Evolutionary conservation across 2,113 vertebrate genomes (phyloP), one percentile per base, ranked within the genome.

Genomic region (Oxyruncus cristatus): DNA sequence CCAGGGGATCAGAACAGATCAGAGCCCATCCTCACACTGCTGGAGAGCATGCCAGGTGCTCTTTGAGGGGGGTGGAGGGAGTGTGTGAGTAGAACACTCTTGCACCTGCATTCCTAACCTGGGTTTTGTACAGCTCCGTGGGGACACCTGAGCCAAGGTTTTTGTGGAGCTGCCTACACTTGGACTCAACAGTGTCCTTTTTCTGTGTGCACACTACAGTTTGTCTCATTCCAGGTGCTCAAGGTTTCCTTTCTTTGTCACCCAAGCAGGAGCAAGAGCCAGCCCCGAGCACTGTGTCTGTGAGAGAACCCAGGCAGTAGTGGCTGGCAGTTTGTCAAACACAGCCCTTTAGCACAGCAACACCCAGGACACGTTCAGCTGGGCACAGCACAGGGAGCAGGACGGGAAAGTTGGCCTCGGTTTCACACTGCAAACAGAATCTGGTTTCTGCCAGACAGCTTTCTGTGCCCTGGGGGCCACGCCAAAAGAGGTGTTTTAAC

Each of bases 1-100:
- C 41, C 4, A 1, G 18, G 39, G 0, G 0, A 10, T 7, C 8
- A 6, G 67, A 67, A 26, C 17, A 16, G 14, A 3, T 28, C 39
- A 59, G 33, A 50, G 50, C 33, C 44, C 39, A 50, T 46, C 39
- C 58, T 50, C 12, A 32, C 1, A 1, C 22, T n/a, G 4, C 4
- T 1, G 2, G 18, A 1, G 8, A 62, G 30, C 46, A 28, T 1
- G 3, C 16, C 59, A 62, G 50, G 52, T 41, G 65, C n/a, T 55
- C 37, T 85, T 56, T 32, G 30, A 32, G 41, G 41, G 41, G 41
- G 41, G 41, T 14, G 41, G 11, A 14, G 2, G 24, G 5, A 17
- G 19, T 5, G 0, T 5, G 32, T 5, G 49, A 73, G 49, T 30
- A 76, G 30, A 42, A 46, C 58, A 35, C 33, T 33, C 53, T 55